These are phyloP conservation scores for Rhineura floridana DNA, from an alignment of 2,113 vertebrate species.

Conservation along the genomic window DNA sequence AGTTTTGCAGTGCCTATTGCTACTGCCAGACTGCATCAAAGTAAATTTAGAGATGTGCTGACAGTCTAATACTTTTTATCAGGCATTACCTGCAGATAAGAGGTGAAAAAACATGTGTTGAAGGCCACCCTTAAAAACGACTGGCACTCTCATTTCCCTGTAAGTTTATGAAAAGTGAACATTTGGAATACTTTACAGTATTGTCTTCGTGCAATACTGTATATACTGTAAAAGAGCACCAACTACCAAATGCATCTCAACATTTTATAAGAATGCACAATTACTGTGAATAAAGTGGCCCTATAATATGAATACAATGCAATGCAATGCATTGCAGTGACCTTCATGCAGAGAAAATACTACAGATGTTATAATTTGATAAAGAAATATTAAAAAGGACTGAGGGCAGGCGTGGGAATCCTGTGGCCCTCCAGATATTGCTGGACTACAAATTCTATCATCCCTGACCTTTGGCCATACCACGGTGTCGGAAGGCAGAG, in stretches of 20 bases:
- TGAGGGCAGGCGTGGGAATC: too few species aligned
- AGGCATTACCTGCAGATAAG: conserved; percentile 68
- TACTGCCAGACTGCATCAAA: conserved; percentile 69
- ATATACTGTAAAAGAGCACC: neutral
- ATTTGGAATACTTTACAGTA: conserved; percentile 9
- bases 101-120: conserved; percentile 53
- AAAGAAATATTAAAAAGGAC: too few species aligned
- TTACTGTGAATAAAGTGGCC: neutral
- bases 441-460: too few species aligned
- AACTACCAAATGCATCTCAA: neutral
- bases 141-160: conserved; percentile 20
- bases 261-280: neutral
- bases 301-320: neutral
- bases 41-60: conserved; percentile 72
- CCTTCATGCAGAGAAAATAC: conserved; percentile 7
- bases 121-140: conserved; percentile 54
- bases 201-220: conserved; percentile 7
- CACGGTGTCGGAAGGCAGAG: too few species aligned
- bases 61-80: conserved; percentile 72
- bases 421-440: too few species aligned
- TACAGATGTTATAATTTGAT: neutral
- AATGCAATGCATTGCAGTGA: conserved; percentile 12
- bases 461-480: too few species aligned
- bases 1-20: conserved; percentile 70
- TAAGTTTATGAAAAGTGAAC: conserved; percentile 30